Evolutionary conservation across 1,140 invertebrate genomes (phyloP).

Genomic region (Atta cephalotes): DNA sequence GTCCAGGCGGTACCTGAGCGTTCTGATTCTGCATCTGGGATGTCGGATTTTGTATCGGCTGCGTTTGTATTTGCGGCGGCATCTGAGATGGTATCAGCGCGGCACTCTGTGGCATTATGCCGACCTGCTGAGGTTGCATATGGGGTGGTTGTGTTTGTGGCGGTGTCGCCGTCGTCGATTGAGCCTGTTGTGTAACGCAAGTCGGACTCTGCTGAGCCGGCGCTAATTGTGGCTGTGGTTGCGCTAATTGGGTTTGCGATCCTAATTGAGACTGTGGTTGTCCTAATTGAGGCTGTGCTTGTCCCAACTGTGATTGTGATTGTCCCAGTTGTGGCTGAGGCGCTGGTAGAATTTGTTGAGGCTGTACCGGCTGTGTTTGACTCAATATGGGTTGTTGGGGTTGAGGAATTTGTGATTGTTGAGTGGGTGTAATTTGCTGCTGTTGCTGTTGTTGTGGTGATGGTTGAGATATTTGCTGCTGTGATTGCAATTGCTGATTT

Average conservation of each 20-base stretch:
- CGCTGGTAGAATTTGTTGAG: constrained; percentile 55
- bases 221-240: constrained; percentile 66
- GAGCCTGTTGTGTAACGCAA: constrained; percentile 74
- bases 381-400: constrained; percentile 64
- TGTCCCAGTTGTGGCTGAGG: constrained; percentile 35
- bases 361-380: constrained; percentile 73
- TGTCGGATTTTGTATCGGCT: constrained; percentile 79
- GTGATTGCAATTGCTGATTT: constrained; percentile 50
- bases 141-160: constrained; percentile 55
- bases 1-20: constrained; percentile 59
- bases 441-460: constrained; percentile 71
- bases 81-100: constrained; percentile 75
- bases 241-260: constrained; percentile 65
- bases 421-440: constrained; percentile 61
- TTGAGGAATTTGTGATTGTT: constrained; percentile 66
- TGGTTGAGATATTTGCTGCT: constrained; percentile 71
- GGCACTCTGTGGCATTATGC: constrained; percentile 78
- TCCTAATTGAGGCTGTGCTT: constrained; percentile 67
- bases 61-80: constrained; percentile 77
- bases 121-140: constrained; percentile 78
- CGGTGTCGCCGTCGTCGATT: constrained; percentile 50
- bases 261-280: constrained; percentile 67
- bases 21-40: constrained; percentile 66
- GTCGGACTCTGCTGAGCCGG: constrained; percentile 71
- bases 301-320: constrained; percentile 69